Base-by-base conservation (phyloP, 37 sponge, comb jelly and placozoan species). In the Hormiphora californensis region DNA sequence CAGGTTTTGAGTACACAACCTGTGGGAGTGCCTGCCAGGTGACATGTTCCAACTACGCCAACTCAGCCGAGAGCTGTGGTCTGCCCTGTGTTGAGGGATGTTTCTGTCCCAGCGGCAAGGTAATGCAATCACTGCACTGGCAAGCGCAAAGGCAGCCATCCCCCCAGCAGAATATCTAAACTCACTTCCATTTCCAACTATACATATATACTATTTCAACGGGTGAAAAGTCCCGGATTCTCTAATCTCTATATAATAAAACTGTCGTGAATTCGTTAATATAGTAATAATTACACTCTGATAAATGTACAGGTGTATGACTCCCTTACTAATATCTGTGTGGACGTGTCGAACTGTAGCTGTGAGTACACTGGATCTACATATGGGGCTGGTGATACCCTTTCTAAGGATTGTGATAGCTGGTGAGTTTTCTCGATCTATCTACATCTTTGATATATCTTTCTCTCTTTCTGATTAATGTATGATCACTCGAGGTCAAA, bases 81-180 rank as follows among this genome's bases (percentile, higher is more conserved):
- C 46, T 73, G 1, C 81, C 81, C 46, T 73, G 81, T 41, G 81
- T 73, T 41, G 81, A 73, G 81, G 81, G 81, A 33, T 73, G 81
- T 30, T 73, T 73, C 81, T 73, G 81, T 73, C 81, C 81, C 43
- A 22, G 9, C 23, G 35, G 43, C 46, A 73, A 73, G 81, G 81
- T 65, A n/a, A n/a, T n/a, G n/a, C n/a, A n/a, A n/a, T n/a, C n/a
- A n/a, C n/a, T n/a, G n/a, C n/a, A n/a, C n/a, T n/a, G n/a, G n/a
- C n/a, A n/a, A n/a, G n/a, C n/a, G n/a, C n/a, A n/a, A n/a, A n/a
- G n/a, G n/a, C n/a, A n/a, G n/a, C n/a, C n/a, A n/a, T n/a, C n/a
- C n/a, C n/a, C n/a, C n/a, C n/a, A n/a, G n/a, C n/a, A n/a, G n/a
- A n/a, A n/a, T n/a, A n/a, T n/a, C n/a, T n/a, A n/a, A n/a, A n/a